Conservation (phyloP, 2,113 vertebrate species). For the Dasyornis broadbenti region DNA sequence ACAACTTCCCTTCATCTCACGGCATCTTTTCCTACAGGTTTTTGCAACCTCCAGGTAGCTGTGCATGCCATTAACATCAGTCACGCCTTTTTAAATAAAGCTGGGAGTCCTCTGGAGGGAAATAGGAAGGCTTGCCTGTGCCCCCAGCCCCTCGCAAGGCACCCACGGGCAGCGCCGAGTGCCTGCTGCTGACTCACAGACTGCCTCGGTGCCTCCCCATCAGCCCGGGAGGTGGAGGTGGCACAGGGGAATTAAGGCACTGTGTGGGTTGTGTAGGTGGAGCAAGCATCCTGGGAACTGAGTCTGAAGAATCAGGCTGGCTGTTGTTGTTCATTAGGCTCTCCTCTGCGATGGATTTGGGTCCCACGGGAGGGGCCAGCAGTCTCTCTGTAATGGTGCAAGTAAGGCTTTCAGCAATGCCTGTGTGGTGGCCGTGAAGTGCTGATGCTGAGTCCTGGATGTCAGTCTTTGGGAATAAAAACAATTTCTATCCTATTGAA, state of each 20-base stretch:
- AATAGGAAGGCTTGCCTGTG: background rate
- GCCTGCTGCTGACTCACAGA: background rate
- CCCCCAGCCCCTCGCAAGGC: background rate
- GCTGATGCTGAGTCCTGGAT: background rate
- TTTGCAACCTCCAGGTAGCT: background rate
- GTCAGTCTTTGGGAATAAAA: background rate
- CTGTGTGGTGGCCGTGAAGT: fast-evolving
- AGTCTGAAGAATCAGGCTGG: background rate
- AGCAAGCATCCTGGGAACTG: background rate
- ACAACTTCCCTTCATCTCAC: background rate
- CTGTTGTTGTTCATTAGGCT: background rate
- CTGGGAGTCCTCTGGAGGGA: background rate
- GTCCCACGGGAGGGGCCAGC: background rate
- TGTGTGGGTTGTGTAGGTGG: background rate
- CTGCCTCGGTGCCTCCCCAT: background rate
- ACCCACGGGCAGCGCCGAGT: background rate
- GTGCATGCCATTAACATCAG: background rate
- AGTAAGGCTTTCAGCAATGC: background rate
- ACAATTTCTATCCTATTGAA: background rate
- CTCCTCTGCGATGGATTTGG: background rate
- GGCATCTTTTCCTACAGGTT: background rate
- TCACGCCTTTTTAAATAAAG: background rate
- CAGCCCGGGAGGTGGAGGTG: background rate
- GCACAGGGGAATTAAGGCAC: background rate
- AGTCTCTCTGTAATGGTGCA: background rate